These are phyloP conservation scores for Notothenia coriiceps DNA, from an alignment of 2,113 vertebrate genomes.

Conservation along the genomic window DNA sequence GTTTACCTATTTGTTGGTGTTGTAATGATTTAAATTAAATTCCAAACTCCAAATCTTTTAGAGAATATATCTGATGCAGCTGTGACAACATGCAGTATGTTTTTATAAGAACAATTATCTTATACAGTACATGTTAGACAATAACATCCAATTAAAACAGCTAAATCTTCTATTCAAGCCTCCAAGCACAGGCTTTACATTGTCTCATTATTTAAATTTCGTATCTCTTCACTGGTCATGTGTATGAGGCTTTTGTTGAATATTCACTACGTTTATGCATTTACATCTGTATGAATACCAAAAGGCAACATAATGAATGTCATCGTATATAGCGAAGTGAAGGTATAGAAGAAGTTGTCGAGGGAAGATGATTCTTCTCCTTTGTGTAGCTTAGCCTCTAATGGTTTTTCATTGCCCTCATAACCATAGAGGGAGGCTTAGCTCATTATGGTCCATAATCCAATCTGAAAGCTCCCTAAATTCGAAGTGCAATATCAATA, in stretches of 20 bases:
- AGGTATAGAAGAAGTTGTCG: slow-evolving; percentile 5
- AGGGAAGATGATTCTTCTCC: slow-evolving; percentile 34
- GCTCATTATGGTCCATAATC: slow-evolving; percentile 73
- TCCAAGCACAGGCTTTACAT: neutral
- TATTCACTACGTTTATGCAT: neutral
- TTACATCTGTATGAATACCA: slow-evolving; percentile 12
- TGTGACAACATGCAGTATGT: neutral
- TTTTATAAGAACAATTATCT: neutral
- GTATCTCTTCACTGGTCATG: neutral
- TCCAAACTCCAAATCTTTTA: neutral
- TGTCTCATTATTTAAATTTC: slow-evolving; percentile 5
- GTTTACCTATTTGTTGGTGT: neutral
- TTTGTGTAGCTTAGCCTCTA: slow-evolving; percentile 54
- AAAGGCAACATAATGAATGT: slow-evolving; percentile 15
- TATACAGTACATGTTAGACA: neutral
- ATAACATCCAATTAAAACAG: slow-evolving; percentile 1
- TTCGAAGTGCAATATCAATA: slow-evolving; percentile 65
- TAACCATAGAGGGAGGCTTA: slow-evolving; percentile 61
- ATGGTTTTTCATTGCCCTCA: slow-evolving; percentile 65
- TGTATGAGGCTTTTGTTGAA: neutral
- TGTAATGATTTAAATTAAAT: neutral
- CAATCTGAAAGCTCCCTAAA: slow-evolving; percentile 63
- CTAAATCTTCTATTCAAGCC: neutral
- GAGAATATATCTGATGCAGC: slow-evolving; percentile 1
- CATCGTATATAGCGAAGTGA: neutral